Percentiles rank a stretch among this genome's conserved stretches.
Evolutionary conservation across 2,888 invertebrate species (phyloP).

Genomic region (Agonopterix alstromeriana): DNA sequence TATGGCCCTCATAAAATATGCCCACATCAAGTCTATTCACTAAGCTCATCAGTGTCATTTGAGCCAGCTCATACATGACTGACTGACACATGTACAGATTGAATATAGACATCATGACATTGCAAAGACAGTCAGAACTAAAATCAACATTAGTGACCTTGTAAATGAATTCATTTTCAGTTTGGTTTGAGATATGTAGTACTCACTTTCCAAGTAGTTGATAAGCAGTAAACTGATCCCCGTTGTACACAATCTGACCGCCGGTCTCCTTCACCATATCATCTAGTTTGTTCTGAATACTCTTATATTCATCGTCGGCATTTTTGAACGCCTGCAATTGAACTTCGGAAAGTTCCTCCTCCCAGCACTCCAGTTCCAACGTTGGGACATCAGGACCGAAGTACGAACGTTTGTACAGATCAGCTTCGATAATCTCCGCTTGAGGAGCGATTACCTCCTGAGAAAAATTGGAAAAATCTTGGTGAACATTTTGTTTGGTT

Average conservation of each 20-base stretch:
- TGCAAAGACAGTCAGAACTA: no score
- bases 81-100: no score
- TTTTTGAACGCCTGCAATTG: conserved; percentile 80
- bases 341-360: conserved; percentile 81
- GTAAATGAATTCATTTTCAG: no score
- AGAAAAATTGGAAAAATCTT: conserved; percentile 9
- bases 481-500: neutral
- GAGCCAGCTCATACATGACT: no score
- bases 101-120: no score
- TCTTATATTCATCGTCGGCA: conserved; percentile 81
- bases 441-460: conserved; percentile 51
- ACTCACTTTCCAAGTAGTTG: conserved; percentile 78
- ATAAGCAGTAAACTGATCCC: conserved; percentile 80
- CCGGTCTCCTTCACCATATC: conserved; percentile 75
- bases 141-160: no score
- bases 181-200: no score
- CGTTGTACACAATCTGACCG: conserved; percentile 80
- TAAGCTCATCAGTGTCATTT: no score
- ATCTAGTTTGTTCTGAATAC: conserved; percentile 78
- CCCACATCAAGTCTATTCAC: no score
- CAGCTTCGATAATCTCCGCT: conserved; percentile 68
- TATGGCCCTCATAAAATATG: no score
- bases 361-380: conserved; percentile 82
- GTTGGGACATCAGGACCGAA: conserved; percentile 73
- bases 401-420: conserved; percentile 63